Evolutionary conservation across 2,113 vertebrate species (phyloP).

Genomic region (Semnornis frantzii): DNA sequence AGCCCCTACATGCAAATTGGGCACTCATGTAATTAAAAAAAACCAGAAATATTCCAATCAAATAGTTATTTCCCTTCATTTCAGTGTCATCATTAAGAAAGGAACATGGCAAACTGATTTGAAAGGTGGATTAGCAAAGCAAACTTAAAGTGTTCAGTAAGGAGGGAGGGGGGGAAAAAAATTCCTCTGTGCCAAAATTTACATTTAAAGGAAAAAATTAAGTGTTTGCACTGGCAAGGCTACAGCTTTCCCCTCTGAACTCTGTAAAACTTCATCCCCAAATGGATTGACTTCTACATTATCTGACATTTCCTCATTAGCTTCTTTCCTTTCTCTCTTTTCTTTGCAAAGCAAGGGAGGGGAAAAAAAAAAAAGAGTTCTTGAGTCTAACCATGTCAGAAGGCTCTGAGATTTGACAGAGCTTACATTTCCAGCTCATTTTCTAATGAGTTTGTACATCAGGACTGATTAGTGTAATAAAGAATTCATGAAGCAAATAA

Average conservation of each 20-base stretch:
- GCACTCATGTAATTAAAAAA: not conserved
- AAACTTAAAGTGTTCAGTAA: not conserved
- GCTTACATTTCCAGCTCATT: conserved; percentile 71
- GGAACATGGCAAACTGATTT: not conserved
- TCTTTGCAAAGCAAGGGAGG: not conserved
- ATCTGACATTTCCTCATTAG: conserved; percentile 67
- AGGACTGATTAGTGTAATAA: conserved; percentile 76
- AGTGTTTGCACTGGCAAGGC: not conserved
- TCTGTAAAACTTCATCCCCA: conserved; percentile 32
- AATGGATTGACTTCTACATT: conserved; percentile 29
- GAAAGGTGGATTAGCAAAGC: rapidly evolving
- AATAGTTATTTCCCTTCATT: not conserved
- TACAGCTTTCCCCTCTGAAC: conserved; percentile 21
- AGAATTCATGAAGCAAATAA: conserved; percentile 81
- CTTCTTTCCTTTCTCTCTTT: conserved; percentile 49
- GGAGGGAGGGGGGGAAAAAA: not conserved
- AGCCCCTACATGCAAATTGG: not conserved
- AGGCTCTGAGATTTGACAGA: conserved; percentile 69
- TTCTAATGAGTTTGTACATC: conserved; percentile 75
- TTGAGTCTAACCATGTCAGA: conserved; percentile 51
- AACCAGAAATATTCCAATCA: not conserved
- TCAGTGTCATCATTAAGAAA: not conserved
- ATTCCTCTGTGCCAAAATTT: not conserved
- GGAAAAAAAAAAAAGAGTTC: not conserved
- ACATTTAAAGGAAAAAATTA: not conserved